A percentile compares a stretch with the other conserved stretches of the same genome.
phyloP scores from a whole-genome alignment of 64 coral and sea anemone species.

The Astreopora myriophthalma region DNA sequence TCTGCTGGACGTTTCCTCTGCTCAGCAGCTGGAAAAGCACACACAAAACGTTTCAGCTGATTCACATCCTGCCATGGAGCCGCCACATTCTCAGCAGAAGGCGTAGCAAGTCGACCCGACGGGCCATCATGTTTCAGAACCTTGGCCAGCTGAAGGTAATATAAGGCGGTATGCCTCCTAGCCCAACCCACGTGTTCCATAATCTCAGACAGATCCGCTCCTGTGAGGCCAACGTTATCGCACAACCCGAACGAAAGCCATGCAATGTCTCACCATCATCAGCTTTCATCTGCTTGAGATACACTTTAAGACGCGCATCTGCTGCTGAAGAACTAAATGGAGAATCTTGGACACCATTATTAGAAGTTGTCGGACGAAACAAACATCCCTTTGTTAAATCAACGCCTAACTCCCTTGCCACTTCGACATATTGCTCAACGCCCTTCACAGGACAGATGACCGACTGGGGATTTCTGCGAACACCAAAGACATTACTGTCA shows the following conservation, averaged over 20 bases:
- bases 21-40: background rate
- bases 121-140: slow-evolving; percentile 11
- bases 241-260: no score
- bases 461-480: no score
- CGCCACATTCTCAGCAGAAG: background rate
- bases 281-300: no score
- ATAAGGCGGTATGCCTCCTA: background rate
- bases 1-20: background rate
- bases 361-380: slow-evolving; percentile 1
- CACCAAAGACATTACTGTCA: no score
- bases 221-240: no score
- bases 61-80: slow-evolving; percentile 21
- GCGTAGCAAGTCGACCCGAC: background rate
- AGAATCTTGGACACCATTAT: no score
- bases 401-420: background rate
- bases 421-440: slow-evolving; percentile 3
- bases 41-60: slow-evolving; percentile 36
- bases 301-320: no score
- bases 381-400: slow-evolving; percentile 2
- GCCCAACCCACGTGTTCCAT: no score
- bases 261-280: no score
- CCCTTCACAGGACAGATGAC: slow-evolving; percentile 1
- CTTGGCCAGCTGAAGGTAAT: slow-evolving; percentile 25
- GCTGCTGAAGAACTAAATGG: no score
- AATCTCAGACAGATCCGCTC: no score